phyloP scores from a whole-genome alignment of 92 coral and sea anemone genomes.

The Porites evermanni region DNA sequence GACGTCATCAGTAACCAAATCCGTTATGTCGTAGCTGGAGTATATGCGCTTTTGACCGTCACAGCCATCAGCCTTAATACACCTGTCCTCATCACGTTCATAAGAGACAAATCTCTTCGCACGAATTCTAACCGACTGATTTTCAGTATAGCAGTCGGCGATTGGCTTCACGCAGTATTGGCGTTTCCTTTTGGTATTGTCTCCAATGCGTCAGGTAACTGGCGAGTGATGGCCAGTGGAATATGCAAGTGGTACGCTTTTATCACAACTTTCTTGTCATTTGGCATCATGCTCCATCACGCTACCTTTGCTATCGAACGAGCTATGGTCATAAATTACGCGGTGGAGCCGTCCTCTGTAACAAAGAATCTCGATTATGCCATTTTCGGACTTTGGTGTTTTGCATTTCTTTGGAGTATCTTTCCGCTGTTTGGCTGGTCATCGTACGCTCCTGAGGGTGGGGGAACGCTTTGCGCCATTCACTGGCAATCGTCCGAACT shows the following conservation, averaged over 20 bases:
- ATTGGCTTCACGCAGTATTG: constrained; percentile 55
- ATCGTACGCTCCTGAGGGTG: constrained; percentile 54
- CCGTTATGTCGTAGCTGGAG: constrained; percentile 12
- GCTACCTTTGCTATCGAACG: constrained; percentile 55
- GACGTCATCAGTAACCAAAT: constrained; percentile 7
- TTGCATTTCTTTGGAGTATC: constrained; percentile 49
- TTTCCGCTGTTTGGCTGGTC: constrained; percentile 71
- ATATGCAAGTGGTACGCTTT: constrained; percentile 45
- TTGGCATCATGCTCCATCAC: constrained; percentile 45
- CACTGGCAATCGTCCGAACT: constrained; percentile 46
- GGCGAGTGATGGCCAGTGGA: not conserved
- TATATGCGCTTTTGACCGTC: constrained; percentile 16
- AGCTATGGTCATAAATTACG: constrained; percentile 5
- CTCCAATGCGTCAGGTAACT: constrained; percentile 5
- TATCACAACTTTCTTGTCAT: constrained; percentile 41
- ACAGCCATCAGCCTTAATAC: constrained; percentile 35
- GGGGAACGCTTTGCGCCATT: constrained; percentile 36
- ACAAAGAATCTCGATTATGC: not conserved
- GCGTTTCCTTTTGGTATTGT: constrained; percentile 46
- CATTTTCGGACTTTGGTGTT: constrained; percentile 42
- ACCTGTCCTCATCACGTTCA: constrained; percentile 22
- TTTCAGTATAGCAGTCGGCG: constrained; percentile 49
- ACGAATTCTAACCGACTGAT: constrained; percentile 37
- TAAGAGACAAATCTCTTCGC: constrained; percentile 11
- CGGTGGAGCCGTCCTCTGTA: not conserved